These are phyloP conservation scores for Heliconius aoede DNA, from an alignment of 2,888 invertebrate genomes.

Conservation along the genomic window DNA sequence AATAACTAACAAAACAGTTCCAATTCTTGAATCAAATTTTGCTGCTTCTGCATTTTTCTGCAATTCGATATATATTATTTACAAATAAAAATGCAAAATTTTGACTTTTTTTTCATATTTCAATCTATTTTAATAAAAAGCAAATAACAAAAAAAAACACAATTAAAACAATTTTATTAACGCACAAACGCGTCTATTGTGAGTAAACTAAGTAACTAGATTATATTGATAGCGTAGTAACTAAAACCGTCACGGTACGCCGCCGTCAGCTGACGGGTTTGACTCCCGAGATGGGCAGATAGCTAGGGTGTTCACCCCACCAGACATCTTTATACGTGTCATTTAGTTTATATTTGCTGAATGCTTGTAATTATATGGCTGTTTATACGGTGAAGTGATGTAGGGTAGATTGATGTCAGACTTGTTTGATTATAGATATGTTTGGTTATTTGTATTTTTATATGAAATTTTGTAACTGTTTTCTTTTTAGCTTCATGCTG, in stretches of 20 bases:
- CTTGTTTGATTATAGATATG: background rate
- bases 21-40: no score
- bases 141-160: background rate
- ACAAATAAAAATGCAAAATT: no score
- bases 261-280: slow-evolving; percentile 56
- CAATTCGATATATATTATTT: no score
- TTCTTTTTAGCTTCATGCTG: background rate
- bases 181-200: background rate
- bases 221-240: slow-evolving; percentile 17
- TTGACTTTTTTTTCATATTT: no score
- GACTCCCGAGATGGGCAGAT: slow-evolving; percentile 52
- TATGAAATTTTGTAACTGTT: background rate
- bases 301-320: slow-evolving; percentile 50
- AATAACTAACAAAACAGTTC: no score
- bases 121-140: background rate
- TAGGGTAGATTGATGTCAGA: background rate
- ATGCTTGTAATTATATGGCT: slow-evolving; percentile 2
- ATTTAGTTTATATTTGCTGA: slow-evolving; percentile 35
- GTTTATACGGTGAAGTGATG: background rate
- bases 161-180: slow-evolving; percentile 5
- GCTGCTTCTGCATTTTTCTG: no score
- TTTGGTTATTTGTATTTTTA: background rate
- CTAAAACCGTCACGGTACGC: slow-evolving; percentile 48
- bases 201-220: background rate
- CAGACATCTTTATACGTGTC: slow-evolving; percentile 41